A percentile compares a stretch with the other conserved stretches of the same genome.
Evolutionary conservation across 2,797 vertebrate genomes (phyloP).

Genomic region (Thaleichthys pacificus): DNA sequence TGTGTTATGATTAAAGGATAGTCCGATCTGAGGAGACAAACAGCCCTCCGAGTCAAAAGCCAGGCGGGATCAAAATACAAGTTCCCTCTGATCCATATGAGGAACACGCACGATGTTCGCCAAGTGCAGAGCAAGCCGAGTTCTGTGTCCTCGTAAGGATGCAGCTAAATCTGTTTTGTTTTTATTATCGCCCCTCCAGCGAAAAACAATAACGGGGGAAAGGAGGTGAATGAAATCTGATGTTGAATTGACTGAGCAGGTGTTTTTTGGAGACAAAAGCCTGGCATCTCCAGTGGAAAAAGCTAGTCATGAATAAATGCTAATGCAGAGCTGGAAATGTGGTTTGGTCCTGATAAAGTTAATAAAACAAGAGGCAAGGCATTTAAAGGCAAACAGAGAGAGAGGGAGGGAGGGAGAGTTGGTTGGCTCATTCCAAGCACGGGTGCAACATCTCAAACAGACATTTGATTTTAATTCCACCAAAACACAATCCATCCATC

Average conservation of each 20-base stretch:
- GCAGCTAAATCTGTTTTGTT: neutral
- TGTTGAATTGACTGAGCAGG: constrained; percentile 1
- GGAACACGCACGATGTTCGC: neutral
- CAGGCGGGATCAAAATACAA: neutral
- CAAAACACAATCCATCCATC: neutral
- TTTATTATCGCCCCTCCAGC: neutral
- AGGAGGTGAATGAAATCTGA: neutral
- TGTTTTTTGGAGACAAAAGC: constrained; percentile 7
- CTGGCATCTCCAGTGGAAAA: neutral
- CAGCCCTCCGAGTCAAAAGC: neutral
- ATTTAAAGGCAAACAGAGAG: neutral
- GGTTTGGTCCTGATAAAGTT: constrained; percentile 7
- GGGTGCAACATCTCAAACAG: neutral
- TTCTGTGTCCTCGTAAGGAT: neutral
- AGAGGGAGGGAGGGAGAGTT: neutral
- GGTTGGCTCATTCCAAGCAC: neutral
- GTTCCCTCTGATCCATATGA: neutral
- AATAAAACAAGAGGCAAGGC: constrained; percentile 1
- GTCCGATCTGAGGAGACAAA: neutral
- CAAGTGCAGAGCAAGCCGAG: no score
- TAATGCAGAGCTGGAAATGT: constrained; percentile 6
- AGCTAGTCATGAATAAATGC: constrained; percentile 2
- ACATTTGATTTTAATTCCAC: constrained; percentile 6
- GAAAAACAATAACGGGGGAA: neutral
- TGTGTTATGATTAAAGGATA: neutral